Conservation (phyloP, 92 coral and sea anemone species). For the Parazoanthus atlanticus region DNA sequence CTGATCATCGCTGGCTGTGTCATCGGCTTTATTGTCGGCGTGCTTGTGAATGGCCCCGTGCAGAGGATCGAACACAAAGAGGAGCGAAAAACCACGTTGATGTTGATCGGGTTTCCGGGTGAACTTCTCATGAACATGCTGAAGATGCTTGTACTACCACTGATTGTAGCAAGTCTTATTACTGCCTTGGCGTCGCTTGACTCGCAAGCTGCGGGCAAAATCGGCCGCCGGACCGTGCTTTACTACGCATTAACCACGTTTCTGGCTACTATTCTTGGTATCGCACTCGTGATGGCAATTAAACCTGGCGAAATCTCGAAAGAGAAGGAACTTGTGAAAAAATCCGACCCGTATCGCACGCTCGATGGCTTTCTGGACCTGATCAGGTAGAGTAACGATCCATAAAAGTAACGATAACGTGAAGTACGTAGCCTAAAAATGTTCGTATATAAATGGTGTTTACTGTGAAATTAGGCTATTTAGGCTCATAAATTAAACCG, state of each 20-base stretch:
- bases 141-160: slow-evolving; percentile 83
- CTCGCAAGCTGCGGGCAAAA: slow-evolving; percentile 85
- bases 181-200: slow-evolving; percentile 86
- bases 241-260: slow-evolving; percentile 80
- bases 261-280: slow-evolving; percentile 84
- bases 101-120: slow-evolving; percentile 93
- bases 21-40: slow-evolving; percentile 81
- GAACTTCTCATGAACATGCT: slow-evolving; percentile 92
- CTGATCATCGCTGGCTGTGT: slow-evolving; percentile 79
- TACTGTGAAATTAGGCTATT: too few relatives aligned
- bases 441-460: too few relatives aligned
- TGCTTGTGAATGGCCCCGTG: slow-evolving; percentile 72
- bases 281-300: slow-evolving; percentile 81
- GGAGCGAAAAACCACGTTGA: slow-evolving; percentile 65
- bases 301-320: slow-evolving; percentile 82
- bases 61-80: slow-evolving; percentile 76
- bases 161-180: slow-evolving; percentile 85
- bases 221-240: slow-evolving; percentile 87
- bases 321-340: slow-evolving; percentile 47
- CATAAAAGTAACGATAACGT: too few relatives aligned
- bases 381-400: slow-evolving; percentile 58
- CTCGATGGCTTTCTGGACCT: slow-evolving; percentile 92
- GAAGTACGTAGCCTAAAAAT: too few relatives aligned
- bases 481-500: too few relatives aligned
- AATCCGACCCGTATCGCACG: slow-evolving; percentile 67